These are phyloP conservation scores for Thysanoteuthis rhombus DNA, from an alignment of 2,888 invertebrate genomes.

Conservation along the genomic window DNA sequence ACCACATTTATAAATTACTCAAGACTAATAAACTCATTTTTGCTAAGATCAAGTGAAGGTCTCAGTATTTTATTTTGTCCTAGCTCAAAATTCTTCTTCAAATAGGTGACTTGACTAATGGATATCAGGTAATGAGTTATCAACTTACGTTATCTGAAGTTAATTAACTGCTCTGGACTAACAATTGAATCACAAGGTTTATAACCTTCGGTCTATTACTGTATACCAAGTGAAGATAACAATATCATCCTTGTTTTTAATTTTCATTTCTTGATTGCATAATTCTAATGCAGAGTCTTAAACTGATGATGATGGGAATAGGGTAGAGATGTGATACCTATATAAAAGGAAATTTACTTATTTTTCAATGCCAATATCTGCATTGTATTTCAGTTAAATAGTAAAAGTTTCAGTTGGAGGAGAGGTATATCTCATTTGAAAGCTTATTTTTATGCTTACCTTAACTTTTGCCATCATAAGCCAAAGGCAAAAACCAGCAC, in stretches of 20 bases:
- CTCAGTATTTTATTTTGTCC: background rate
- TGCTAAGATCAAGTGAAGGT: background rate
- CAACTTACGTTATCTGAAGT: background rate
- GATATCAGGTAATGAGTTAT: too few relatives aligned
- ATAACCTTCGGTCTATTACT: background rate
- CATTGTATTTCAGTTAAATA: background rate
- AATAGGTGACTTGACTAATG: too few relatives aligned
- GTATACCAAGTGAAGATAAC: background rate
- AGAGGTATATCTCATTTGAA: background rate
- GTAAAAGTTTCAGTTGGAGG: background rate
- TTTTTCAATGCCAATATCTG: background rate
- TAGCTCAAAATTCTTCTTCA: background rate
- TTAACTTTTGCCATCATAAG: background rate
- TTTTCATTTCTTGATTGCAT: too few relatives aligned
- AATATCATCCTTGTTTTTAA: background rate
- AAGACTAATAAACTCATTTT: background rate
- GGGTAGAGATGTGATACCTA: background rate
- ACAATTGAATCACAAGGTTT: background rate
- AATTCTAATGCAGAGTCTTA: background rate
- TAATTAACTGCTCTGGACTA: background rate
- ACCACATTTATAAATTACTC: background rate
- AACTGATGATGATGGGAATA: background rate
- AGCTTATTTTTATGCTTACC: background rate
- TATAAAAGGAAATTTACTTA: background rate
- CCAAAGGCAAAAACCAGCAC: background rate